A percentile compares a stretch with the other conserved stretches of the same genome.
Evolutionary conservation across 1,140 invertebrate species (phyloP).

Genomic region (Drosophila littoralis): DNA sequence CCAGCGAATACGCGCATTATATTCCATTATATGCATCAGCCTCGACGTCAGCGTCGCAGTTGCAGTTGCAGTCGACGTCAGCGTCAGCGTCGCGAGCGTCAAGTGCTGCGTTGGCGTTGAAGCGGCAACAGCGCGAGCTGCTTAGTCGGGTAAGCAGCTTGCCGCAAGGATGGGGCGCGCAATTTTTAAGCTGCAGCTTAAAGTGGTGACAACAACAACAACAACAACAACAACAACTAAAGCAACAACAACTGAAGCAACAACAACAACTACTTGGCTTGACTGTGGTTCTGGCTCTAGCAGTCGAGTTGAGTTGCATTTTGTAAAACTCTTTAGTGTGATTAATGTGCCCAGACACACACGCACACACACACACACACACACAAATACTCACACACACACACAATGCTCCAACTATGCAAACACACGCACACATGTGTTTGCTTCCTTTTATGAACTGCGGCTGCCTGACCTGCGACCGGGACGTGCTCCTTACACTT

Average conservation of each 20-base stretch:
- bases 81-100: constrained; percentile 25
- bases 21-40: constrained; percentile 35
- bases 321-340: constrained; percentile 82
- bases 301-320: constrained; percentile 66
- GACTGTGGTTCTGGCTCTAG: constrained; percentile 27
- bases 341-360: constrained; percentile 72
- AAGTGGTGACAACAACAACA: constrained; percentile 74
- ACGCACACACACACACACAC: constrained; percentile 36
- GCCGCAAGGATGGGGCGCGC: constrained; percentile 12
- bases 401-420: constrained; percentile 16
- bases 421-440: constrained; percentile 34
- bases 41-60: background rate
- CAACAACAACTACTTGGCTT: background rate
- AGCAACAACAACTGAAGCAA: constrained; percentile 33
- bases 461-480: constrained; percentile 67
- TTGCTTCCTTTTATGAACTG: constrained; percentile 74
- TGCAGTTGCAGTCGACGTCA: background rate
- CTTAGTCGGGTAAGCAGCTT: constrained; percentile 63
- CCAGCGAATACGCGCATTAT: constrained; percentile 21
- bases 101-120: constrained; percentile 64
- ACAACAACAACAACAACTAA: constrained; percentile 43
- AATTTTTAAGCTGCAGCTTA: constrained; percentile 74
- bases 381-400: constrained; percentile 37
- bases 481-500: constrained; percentile 80
- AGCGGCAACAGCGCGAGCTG: constrained; percentile 51